Conservation (phyloP, 2,113 vertebrate genomes). For the Pardalotus punctatus region DNA sequence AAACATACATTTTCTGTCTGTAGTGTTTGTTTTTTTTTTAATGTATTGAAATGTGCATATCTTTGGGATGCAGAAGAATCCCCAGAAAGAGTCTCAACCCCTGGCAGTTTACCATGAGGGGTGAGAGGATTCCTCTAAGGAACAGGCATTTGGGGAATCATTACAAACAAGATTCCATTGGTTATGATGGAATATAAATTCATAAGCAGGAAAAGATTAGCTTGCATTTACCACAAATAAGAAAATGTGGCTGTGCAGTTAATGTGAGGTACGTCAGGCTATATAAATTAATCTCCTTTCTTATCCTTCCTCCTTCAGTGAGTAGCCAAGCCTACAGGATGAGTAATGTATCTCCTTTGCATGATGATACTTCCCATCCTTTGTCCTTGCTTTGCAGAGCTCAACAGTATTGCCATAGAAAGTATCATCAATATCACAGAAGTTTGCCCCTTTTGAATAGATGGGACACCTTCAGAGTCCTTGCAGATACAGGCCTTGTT, state of each 20-base stretch:
- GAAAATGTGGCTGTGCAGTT: not conserved
- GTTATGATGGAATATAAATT: not conserved
- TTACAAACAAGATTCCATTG: not conserved
- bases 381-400: not conserved
- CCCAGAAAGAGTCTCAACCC: not conserved
- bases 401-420: not conserved
- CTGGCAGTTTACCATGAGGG: not conserved
- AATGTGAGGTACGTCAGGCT: not conserved
- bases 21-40: not conserved
- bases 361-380: not conserved
- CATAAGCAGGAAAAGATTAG: not conserved
- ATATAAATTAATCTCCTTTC: not conserved
- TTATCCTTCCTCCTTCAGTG: not conserved
- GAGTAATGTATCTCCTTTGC: not conserved
- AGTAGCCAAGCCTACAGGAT: not conserved
- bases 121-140: not conserved
- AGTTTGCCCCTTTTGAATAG: not conserved
- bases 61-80: not conserved
- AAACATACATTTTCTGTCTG: slow-evolving; percentile 9
- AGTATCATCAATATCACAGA: not conserved
- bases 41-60: not conserved
- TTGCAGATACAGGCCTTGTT: not conserved
- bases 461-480: not conserved
- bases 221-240: not conserved
- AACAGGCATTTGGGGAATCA: not conserved